These are phyloP conservation scores for Girardinus metallicus DNA, from an alignment of 2,797 vertebrate genomes.

Conservation along the genomic window DNA sequence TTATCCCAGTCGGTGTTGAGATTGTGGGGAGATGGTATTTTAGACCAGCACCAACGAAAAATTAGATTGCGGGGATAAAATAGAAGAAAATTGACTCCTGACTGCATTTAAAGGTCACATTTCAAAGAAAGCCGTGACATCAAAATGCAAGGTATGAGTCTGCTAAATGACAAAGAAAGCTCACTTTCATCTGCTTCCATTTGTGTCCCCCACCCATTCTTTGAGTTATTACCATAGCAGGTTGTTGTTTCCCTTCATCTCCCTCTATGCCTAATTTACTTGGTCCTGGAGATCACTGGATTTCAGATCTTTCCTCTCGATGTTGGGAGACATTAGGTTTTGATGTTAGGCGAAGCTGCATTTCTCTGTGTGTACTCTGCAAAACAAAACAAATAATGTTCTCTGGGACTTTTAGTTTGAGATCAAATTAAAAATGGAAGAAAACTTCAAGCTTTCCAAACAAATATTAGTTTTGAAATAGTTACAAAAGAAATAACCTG, in stretches of 20 bases:
- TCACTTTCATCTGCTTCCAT: conserved; percentile 60
- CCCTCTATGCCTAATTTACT: conserved; percentile 44
- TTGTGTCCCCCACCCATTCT: conserved; percentile 20
- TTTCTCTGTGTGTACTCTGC: conserved; percentile 29
- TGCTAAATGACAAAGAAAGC: conserved; percentile 47
- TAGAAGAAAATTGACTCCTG: conserved; percentile 21
- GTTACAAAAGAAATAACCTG: not conserved
- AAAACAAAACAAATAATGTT: conserved; percentile 45
- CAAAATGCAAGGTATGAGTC: conserved; percentile 38
- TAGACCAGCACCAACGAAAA: conserved; percentile 16
- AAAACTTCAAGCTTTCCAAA: conserved; percentile 17
- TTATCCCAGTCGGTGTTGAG: conserved; percentile 24
- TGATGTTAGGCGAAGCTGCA: conserved; percentile 41
- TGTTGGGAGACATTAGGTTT: conserved; percentile 44
- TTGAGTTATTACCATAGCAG: conserved; percentile 48
- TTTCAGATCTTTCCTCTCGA: conserved; percentile 44
- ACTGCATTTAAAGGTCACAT: conserved; percentile 38
- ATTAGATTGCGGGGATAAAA: conserved; percentile 38
- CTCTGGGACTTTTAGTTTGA: conserved; percentile 37
- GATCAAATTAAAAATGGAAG: conserved; percentile 33
- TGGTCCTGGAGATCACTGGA: conserved; percentile 52
- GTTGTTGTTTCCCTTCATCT: conserved; percentile 62
- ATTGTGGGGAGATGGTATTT: conserved; percentile 18
- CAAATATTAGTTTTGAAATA: not conserved
- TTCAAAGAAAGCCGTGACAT: conserved; percentile 59